phyloP scores from a whole-genome alignment of 2,797 vertebrate genomes.

The Novumbra hubbsi region DNA sequence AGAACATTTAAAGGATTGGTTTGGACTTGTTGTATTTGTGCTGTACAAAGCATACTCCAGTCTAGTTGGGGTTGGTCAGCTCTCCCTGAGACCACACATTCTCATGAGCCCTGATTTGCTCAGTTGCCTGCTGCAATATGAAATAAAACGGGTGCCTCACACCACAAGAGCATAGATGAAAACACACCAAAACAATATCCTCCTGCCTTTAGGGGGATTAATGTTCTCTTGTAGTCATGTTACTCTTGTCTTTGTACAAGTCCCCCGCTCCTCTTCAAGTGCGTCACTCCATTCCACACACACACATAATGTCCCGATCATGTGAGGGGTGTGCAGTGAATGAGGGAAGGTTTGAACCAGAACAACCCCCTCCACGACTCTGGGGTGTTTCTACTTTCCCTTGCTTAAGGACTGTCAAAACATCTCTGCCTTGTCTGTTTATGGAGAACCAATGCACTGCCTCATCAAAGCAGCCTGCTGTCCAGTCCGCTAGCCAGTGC shows the following conservation, averaged over 20 bases:
- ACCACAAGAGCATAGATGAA: conserved; percentile 7
- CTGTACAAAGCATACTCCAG: not conserved
- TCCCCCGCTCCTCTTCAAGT: conserved; percentile 27
- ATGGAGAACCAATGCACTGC: not conserved
- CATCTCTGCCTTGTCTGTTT: conserved; percentile 42
- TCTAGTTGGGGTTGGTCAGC: conserved; percentile 23
- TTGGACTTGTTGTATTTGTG: not conserved
- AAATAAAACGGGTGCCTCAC: conserved; percentile 2
- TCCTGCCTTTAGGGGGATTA: not conserved
- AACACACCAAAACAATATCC: conserved; percentile 3
- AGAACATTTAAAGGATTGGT: not conserved
- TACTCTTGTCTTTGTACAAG: conserved; percentile 46
- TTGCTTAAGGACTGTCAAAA: conserved; percentile 43
- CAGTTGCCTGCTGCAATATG: not conserved
- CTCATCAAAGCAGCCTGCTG: conserved; percentile 70
- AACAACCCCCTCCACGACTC: conserved; percentile 11
- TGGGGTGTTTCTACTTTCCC: conserved; percentile 30
- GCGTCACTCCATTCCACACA: conserved; percentile 33
- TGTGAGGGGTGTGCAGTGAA: not conserved
- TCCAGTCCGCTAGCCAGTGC: not conserved
- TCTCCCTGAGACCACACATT: conserved; percentile 13
- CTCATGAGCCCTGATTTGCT: conserved; percentile 14
- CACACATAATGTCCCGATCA: not conserved
- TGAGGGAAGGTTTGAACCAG: conserved; percentile 4
- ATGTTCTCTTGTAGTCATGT: conserved; percentile 34